Evolutionary conservation across 2,113 vertebrate species (phyloP), one percentile per base, ranked within the genome.

Genomic region (Ibidorhyncha struthersii): DNA sequence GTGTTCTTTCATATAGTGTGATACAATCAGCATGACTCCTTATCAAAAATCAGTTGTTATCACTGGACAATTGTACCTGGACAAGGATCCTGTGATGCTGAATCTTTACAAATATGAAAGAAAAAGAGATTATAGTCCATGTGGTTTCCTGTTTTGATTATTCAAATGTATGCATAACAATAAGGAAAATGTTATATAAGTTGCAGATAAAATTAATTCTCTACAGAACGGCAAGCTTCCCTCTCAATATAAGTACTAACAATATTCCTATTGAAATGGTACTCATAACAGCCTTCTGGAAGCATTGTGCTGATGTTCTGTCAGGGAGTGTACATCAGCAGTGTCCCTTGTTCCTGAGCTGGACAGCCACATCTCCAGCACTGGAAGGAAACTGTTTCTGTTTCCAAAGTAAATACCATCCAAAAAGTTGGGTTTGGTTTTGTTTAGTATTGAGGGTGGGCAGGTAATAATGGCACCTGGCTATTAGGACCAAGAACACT

Each of bases 311-410:
- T 9, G 4, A 27, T 4, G 3, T 10, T 67, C 16, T 65, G 22
- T 0, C 2, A 1, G 29, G 59, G 50, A 21, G 21, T 3, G 36
- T 32, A 29, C 55, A 12, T 19, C 56, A 25, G 8, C 25, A 10
- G 16, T 1, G 14, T 17, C 36, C 19, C 16, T 56, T 49, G 25
- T 32, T 61, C 74, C 49, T 7, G 26, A 65, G 21, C 4, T 41
- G 29, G 23, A n/a, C 30, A 61, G 15, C 34, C 30, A 23, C 56
- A 12, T 12, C 49, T 41, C 29, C 27, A 62, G 21, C 0, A 0
- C 38, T 36, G 26, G 45, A 14, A 53, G 67, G 26, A 79, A 83
- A 9, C 12, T 13, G 4, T 17, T 32, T 26, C 80, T 30, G 3
- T n/a, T 52, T 14, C 45, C 63, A 8, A 58, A 81, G 70, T 55